These are phyloP conservation scores for Phocoena sinus DNA, from an alignment of 2,113 vertebrate genomes.

Conservation along the genomic window DNA sequence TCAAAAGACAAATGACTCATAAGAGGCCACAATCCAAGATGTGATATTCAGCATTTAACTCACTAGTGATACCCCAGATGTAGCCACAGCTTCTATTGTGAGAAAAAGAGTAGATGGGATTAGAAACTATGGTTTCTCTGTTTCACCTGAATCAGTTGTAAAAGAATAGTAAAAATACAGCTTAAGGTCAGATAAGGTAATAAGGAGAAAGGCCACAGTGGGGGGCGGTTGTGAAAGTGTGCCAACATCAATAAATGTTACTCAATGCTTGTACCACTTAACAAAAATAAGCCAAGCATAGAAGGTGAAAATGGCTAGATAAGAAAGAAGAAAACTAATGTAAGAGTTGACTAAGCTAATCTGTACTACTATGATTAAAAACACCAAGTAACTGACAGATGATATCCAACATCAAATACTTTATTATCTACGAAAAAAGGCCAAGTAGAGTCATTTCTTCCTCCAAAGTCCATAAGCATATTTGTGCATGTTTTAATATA, in stretches of 20 bases:
- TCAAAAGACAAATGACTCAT: constrained; percentile 65
- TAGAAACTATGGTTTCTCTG: not conserved
- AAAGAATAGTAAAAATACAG: not conserved
- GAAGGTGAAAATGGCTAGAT: constrained; percentile 49
- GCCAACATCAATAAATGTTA: constrained; percentile 60
- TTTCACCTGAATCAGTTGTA: not conserved
- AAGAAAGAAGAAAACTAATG: constrained; percentile 14
- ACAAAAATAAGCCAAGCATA: constrained; percentile 43
- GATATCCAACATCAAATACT: not conserved
- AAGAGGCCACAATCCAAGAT: constrained; percentile 39
- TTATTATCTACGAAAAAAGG: not conserved
- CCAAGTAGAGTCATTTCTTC: not conserved
- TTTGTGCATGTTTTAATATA: not conserved
- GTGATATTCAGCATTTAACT: constrained; percentile 48
- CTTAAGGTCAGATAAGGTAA: constrained; percentile 49
- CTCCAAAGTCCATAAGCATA: not conserved
- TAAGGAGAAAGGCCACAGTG: constrained; percentile 46
- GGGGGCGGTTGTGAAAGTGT: not conserved
- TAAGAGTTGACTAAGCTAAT: not conserved
- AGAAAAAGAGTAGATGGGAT: not conserved
- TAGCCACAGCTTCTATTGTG: not conserved
- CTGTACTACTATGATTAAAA: not conserved
- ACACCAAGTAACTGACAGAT: not conserved
- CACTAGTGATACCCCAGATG: constrained; percentile 35
- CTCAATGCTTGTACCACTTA: constrained; percentile 57